Evolutionary conservation across 2,888 invertebrate genomes (phyloP).

Genomic region (Antheraea assamensis): DNA sequence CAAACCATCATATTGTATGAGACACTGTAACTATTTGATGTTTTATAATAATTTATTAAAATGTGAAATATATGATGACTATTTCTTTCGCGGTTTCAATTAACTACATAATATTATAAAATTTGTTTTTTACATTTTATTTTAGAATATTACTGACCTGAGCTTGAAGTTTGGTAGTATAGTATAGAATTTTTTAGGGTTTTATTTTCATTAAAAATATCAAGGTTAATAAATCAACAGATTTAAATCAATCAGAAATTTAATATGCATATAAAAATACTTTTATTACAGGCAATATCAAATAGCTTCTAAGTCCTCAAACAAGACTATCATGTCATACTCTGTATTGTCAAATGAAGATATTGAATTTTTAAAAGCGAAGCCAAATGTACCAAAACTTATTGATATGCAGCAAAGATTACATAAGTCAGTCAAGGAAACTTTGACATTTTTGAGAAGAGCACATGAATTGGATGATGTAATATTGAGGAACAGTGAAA

Average conservation of each 20-base stretch:
- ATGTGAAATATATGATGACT: no score
- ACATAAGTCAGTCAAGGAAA: slow-evolving; percentile 58
- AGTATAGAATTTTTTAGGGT: no score
- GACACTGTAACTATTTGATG: no score
- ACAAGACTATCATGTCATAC: slow-evolving; percentile 61
- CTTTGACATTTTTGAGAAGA: slow-evolving; percentile 51
- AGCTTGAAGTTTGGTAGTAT: not conserved
- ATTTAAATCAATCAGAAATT: not conserved
- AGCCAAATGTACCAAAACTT: slow-evolving; percentile 64
- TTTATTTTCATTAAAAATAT: no score
- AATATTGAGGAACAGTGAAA: slow-evolving; percentile 55
- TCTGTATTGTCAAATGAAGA: slow-evolving; percentile 68
- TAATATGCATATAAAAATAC: slow-evolving; percentile 7
- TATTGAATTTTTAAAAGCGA: slow-evolving; percentile 68
- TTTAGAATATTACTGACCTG: not conserved
- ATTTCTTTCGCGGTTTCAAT: no score
- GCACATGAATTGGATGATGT: slow-evolving; percentile 58
- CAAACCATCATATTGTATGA: no score
- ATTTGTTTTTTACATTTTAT: not conserved
- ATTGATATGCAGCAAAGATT: slow-evolving; percentile 61
- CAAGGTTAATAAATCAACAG: no score
- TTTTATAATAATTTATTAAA: no score
- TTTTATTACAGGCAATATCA: slow-evolving; percentile 62
- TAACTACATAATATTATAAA: no score
- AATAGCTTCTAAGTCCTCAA: slow-evolving; percentile 55